Conservation (phyloP, 2,888 invertebrate genomes). For the Steinernema scapterisci region DNA sequence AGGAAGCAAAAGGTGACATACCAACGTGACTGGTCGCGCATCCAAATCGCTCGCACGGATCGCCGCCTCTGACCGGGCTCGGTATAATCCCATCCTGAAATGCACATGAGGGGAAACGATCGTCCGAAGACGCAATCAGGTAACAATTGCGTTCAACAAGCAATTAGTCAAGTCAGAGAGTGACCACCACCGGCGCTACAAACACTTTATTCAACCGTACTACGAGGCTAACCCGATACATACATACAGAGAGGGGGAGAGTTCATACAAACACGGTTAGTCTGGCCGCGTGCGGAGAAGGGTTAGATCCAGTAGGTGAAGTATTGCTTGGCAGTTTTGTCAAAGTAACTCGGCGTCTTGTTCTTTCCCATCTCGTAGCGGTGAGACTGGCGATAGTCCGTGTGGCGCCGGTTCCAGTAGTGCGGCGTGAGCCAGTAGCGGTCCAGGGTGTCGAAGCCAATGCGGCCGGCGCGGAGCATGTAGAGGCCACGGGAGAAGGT, state of each 20-base stretch:
- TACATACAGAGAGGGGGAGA: not conserved
- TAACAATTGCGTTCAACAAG: not conserved
- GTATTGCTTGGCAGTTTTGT: constrained; percentile 30
- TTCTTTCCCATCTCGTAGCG: constrained; percentile 6
- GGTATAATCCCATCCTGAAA: constrained; percentile 10
- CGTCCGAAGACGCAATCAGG: not conserved
- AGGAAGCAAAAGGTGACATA: not conserved
- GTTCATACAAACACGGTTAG: not conserved
- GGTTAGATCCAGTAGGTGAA: constrained; percentile 5
- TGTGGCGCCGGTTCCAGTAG: constrained; percentile 52
- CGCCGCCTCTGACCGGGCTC: constrained; percentile 12
- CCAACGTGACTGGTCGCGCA: constrained; percentile 21
- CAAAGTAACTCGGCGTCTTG: not conserved
- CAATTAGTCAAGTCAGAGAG: not conserved
- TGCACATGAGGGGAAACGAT: not conserved
- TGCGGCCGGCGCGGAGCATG: constrained; percentile 42
- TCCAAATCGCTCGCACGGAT: constrained; percentile 23
- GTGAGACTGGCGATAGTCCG: not conserved
- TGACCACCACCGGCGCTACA: not conserved
- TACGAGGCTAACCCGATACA: constrained; percentile 9
- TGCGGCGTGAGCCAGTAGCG: constrained; percentile 57
- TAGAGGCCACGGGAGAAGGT: constrained; percentile 18
- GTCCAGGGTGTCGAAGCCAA: constrained; percentile 52
- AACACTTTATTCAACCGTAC: constrained; percentile 11
- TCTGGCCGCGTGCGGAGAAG: not conserved